A percentile compares a stretch with the other conserved stretches of the same genome.
These are phyloP conservation scores for Dicyrtoma fusca DNA, from an alignment of 2,888 invertebrate genomes.

Conservation along the genomic window DNA sequence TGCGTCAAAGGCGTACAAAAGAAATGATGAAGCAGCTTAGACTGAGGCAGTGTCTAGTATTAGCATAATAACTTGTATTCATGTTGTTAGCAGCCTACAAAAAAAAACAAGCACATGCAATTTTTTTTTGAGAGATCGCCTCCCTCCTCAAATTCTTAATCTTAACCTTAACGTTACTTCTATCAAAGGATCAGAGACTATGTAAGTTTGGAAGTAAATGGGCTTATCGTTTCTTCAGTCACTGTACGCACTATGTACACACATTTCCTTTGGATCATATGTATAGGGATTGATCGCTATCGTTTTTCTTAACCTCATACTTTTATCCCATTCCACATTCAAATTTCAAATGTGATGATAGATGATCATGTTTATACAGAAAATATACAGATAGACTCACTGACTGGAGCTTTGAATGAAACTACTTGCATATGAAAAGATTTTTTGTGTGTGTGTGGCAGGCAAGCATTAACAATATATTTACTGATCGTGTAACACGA, in stretches of 20 bases:
- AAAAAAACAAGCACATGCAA: constrained; percentile 23
- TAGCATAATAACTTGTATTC: constrained; percentile 21
- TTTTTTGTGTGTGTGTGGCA: too few relatives aligned
- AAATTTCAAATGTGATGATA: not conserved
- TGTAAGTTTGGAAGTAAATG: not conserved
- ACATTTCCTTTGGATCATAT: constrained; percentile 1
- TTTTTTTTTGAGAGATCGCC: constrained; percentile 9
- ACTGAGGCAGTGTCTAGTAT: not conserved
- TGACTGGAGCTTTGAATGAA: too few relatives aligned
- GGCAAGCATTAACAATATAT: too few relatives aligned
- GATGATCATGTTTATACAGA: not conserved
- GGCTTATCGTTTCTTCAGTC: not conserved
- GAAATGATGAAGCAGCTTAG: too few relatives aligned
- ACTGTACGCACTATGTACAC: not conserved
- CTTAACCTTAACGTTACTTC: not conserved
- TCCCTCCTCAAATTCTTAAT: not conserved
- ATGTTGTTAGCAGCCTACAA: not conserved
- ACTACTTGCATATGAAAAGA: too few relatives aligned
- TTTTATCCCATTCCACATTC: not conserved
- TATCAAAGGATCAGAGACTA: not conserved
- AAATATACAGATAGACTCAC: not conserved
- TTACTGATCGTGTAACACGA: too few relatives aligned
- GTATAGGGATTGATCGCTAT: constrained; percentile 3
- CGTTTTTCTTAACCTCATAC: not conserved
- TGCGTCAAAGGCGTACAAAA: not conserved